Evolutionary conservation across 2,113 vertebrate genomes (phyloP).

Genomic region (Pedionomus torquatus): DNA sequence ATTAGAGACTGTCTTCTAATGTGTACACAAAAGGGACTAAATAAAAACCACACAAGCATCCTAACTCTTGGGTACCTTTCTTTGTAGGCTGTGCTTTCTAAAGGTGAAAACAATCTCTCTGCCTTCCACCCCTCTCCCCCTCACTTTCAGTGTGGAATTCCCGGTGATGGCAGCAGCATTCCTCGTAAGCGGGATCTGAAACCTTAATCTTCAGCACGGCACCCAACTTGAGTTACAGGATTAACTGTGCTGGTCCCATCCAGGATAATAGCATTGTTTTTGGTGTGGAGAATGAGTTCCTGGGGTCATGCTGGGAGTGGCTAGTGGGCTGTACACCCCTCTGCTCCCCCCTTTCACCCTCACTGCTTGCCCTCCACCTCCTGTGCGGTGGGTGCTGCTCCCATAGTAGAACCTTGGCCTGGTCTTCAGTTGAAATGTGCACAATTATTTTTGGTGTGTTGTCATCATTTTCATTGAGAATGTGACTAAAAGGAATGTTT

Average conservation of each 20-base stretch:
- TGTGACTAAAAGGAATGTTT: neutral
- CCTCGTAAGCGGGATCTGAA: neutral
- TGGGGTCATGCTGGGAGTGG: rapidly evolving
- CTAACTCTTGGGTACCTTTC: neutral
- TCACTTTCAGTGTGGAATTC: neutral
- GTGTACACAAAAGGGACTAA: neutral
- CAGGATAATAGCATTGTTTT: neutral
- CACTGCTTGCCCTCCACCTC: neutral
- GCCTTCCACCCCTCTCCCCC: too few species aligned
- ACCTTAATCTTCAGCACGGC: neutral
- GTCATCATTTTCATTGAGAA: neutral
- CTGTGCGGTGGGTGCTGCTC: rapidly evolving
- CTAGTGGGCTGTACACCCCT: rapidly evolving
- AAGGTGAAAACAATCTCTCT: neutral
- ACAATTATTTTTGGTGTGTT: neutral
- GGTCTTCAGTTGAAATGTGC: neutral
- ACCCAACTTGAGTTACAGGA: neutral
- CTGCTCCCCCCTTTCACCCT: neutral
- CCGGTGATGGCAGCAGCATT: neutral
- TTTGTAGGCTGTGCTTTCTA: neutral
- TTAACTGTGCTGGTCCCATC: rapidly evolving
- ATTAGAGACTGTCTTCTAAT: neutral
- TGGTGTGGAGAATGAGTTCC: neutral
- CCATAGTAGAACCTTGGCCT: rapidly evolving
- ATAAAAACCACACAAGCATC: neutral